Evolutionary conservation across 2,888 invertebrate species (phyloP), one percentile per base, ranked within the genome.

Genomic region (Thymelicus acteon): DNA sequence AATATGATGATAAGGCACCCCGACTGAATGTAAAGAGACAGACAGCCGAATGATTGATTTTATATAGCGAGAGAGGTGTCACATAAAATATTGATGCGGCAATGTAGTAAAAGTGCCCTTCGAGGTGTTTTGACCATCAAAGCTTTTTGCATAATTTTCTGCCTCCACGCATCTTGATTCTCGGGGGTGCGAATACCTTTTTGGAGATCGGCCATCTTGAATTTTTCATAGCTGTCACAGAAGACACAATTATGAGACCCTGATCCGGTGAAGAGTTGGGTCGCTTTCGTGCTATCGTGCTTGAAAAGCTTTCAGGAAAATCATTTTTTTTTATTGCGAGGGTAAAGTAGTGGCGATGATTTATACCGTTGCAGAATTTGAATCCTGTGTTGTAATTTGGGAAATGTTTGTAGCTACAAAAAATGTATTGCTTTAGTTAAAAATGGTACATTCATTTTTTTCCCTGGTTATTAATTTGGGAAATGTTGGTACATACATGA

Each of bases 101-200:
- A 79, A 44, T 48, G n/a, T 70, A 64, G 70, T 89, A 89, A 86
- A 85, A 83, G 77, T 76, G 78, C 79, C 81, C 79, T 77, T 73
- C 74, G 71, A 72, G 75, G 37, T 60, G 49, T 70, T 75, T 80
- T 87, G 90, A 88, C 91, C 90, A 89, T 80, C 81, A 77, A 84
- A 80, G 84, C 86, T 89, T 83, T 88, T 86, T 89, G 87, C 89
- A 91, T 92, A 90, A 87, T 91, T 90, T 90, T 85, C 82, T 80
- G 82, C 81, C 75, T 81, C 79, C 79, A 76, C 78, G 78, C 85
- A 85, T 82, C 84, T 90, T 91, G 92, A 92, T 90, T 92, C 92
- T 82, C 82, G 67, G 64, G 84, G 84, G 82, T 80, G 78, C 61
- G 10, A 13, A 39, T n/a, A 39, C 58, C 15, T 48, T 60, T 60